Evolutionary conservation across 1,140 invertebrate genomes (phyloP).

Genomic region (Ceratosolen solmsi): DNA sequence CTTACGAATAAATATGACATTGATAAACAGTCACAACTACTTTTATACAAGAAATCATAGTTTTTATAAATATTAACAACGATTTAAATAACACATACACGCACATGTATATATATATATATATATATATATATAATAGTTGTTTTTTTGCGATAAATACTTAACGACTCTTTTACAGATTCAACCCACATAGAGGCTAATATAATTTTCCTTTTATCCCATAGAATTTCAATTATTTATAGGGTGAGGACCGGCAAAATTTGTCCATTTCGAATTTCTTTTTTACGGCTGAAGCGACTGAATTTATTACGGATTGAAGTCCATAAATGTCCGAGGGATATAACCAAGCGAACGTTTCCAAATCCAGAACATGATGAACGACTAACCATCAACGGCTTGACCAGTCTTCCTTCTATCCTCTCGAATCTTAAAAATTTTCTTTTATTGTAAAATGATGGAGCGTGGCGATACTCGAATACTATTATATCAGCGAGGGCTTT

Average conservation of each 20-base stretch:
- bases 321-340: conserved; percentile 48
- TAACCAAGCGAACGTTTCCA: conserved; percentile 15
- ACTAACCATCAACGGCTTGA: conserved; percentile 33
- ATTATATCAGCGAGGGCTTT: conserved; percentile 19
- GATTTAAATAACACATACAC: too few relatives aligned
- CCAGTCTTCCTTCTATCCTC: background rate
- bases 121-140: background rate
- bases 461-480: background rate
- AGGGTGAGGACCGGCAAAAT: conserved; percentile 39
- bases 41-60: too few relatives aligned
- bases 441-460: conserved; percentile 25
- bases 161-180: conserved; percentile 43
- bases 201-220: conserved; percentile 19
- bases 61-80: too few relatives aligned
- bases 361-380: conserved; percentile 45
- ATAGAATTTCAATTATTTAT: conserved; percentile 51
- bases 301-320: conserved; percentile 51
- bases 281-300: background rate
- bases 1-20: too few relatives aligned
- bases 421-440: conserved; percentile 23
- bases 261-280: conserved; percentile 44
- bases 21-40: too few relatives aligned
- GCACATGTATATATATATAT: background rate
- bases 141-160: conserved; percentile 31
- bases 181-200: conserved; percentile 21